Conservation (phyloP, 2,888 invertebrate genomes). For the Theretra japonica region DNA sequence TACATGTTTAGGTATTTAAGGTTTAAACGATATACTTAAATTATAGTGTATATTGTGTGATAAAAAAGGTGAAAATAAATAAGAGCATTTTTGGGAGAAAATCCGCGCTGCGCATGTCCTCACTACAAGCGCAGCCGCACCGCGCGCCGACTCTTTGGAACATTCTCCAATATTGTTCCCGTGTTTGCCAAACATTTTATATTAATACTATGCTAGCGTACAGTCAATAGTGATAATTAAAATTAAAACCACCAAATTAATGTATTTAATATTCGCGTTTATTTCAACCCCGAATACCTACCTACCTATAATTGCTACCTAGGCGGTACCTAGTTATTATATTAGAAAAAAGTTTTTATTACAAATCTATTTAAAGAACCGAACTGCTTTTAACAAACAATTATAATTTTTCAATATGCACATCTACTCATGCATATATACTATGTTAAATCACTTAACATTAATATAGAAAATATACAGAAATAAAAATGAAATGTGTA, state of each 20-base stretch:
- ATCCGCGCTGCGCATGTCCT: not conserved
- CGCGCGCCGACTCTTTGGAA: not conserved
- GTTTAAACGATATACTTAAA: not conserved
- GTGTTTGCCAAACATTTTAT: not conserved
- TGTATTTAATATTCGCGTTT: not conserved
- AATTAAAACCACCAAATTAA: not conserved
- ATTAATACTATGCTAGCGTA: not conserved
- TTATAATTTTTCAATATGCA: no score
- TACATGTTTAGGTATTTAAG: not conserved
- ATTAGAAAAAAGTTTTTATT: not conserved
- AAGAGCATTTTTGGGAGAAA: slow-evolving; percentile 8
- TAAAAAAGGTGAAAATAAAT: not conserved
- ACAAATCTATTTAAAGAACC: no score
- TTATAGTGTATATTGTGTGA: not conserved
- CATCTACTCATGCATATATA: not conserved
- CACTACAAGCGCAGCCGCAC: not conserved
- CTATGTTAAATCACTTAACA: not conserved
- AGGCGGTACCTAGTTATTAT: not conserved
- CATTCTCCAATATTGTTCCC: not conserved
- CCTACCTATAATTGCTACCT: not conserved
- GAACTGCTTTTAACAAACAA: no score
- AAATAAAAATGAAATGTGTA: slow-evolving; percentile 16
- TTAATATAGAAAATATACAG: not conserved
- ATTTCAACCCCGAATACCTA: not conserved
- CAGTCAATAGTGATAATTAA: no score